Evolutionary conservation across 2,797 vertebrate genomes (phyloP).

Genomic region (Capromys pilorides): DNA sequence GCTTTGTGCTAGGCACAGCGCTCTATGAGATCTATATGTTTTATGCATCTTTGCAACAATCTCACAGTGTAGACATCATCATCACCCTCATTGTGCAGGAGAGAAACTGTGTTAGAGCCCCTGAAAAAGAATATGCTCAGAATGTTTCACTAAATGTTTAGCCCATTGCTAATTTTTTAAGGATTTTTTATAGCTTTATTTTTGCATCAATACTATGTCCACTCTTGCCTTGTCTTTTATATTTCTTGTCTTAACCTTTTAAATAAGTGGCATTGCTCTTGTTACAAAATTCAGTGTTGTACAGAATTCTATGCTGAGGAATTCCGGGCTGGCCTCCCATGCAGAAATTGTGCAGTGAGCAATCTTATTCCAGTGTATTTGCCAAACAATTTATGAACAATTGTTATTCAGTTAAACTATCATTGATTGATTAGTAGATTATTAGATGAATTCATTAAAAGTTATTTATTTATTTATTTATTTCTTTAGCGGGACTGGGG

Average conservation of each 20-base stretch:
- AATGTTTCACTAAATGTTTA: not conserved
- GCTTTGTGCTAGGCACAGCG: not conserved
- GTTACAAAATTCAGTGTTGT: not conserved
- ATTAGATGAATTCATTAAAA: slow-evolving; percentile 54
- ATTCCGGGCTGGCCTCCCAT: not conserved
- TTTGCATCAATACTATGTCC: not conserved
- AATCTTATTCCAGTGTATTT: not conserved
- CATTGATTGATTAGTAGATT: slow-evolving; percentile 3
- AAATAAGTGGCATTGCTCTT: not conserved
- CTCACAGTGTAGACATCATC: not conserved
- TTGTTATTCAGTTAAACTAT: not conserved
- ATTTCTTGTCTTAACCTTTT: not conserved
- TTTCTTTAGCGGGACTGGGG: too few species aligned
- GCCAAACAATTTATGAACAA: not conserved
- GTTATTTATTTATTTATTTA: too few species aligned
- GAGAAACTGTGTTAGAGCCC: not conserved
- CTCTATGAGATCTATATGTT: not conserved
- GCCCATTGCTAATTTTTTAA: not conserved
- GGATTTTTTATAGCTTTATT: not conserved
- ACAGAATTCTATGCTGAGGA: not conserved
- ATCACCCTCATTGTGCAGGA: not conserved
- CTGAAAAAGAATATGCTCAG: not conserved
- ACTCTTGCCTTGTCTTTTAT: not conserved
- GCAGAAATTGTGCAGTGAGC: not conserved
- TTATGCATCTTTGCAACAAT: not conserved